Conservation (phyloP, 2,888 invertebrate genomes). For the Apamea crenata region DNA sequence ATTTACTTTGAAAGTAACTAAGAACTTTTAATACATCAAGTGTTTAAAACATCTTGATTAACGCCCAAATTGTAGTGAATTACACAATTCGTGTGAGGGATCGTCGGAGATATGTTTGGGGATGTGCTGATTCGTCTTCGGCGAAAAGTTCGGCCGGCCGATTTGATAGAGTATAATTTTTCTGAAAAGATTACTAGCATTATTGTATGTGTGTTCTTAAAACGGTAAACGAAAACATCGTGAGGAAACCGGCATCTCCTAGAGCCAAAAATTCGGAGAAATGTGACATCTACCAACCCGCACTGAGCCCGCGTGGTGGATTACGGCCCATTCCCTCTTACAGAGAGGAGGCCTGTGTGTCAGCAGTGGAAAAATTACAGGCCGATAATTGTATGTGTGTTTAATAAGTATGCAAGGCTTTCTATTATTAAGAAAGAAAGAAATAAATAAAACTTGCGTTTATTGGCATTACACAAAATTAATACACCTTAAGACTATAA, state of each 20-base stretch:
- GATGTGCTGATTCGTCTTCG: slow-evolving; percentile 16
- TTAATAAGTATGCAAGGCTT: not conserved
- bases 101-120: slow-evolving; percentile 29
- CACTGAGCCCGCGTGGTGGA: no score
- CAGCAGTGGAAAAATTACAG: not conserved
- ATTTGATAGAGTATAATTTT: not conserved
- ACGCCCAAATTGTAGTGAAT: slow-evolving; percentile 57
- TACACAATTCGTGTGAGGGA: slow-evolving; percentile 54
- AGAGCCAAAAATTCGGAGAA: no score
- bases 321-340: no score
- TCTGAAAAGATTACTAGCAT: not conserved
- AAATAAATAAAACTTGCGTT: no score
- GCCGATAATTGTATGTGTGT: not conserved
- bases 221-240: no score
- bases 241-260: no score
- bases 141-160: slow-evolving; percentile 4
- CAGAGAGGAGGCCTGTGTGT: not conserved
- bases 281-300: no score
- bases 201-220: not conserved
- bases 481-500: no score
- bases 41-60: slow-evolving; percentile 69
- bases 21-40: slow-evolving; percentile 60
- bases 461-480: no score
- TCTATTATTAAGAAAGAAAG: not conserved
- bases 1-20: slow-evolving; percentile 58